Evolutionary conservation across 2,888 invertebrate species (phyloP).

Genomic region (Drosophila algonquin): DNA sequence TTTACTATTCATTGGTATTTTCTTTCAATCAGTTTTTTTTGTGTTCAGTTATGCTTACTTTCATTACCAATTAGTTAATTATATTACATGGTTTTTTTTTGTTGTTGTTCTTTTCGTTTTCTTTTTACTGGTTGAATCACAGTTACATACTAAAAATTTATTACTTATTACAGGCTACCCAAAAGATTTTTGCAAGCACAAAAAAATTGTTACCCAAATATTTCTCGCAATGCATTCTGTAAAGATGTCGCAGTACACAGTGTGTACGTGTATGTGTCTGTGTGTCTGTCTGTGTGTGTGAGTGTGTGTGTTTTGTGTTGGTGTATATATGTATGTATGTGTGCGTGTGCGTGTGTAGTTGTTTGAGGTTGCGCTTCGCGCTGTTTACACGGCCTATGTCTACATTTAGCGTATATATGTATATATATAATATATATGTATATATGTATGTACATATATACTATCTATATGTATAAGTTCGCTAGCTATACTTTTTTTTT

Average conservation of each 20-base stretch:
- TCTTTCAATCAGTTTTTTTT: constrained; percentile 38
- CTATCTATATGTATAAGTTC: constrained; percentile 39
- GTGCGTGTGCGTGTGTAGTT: constrained; percentile 34
- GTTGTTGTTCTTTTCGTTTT: constrained; percentile 30
- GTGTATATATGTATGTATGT: constrained; percentile 24
- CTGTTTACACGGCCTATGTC: constrained; percentile 80
- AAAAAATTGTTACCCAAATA: constrained; percentile 59
- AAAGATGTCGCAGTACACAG: constrained; percentile 59
- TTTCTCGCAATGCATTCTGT: constrained; percentile 70
- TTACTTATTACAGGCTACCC: constrained; percentile 72
- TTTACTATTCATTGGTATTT: constrained; percentile 55
- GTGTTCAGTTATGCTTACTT: constrained; percentile 40
- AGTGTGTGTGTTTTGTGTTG: constrained; percentile 16
- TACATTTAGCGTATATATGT: constrained; percentile 71
- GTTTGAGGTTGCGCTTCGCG: constrained; percentile 72
- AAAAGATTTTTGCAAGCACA: constrained; percentile 58
- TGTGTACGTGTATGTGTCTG: constrained; percentile 21
- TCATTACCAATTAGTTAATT: constrained; percentile 72
- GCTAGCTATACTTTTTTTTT: constrained; percentile 49
- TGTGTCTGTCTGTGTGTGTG: constrained; percentile 7
- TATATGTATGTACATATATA: constrained; percentile 10
- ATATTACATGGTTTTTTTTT: constrained; percentile 69
- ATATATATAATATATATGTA: constrained; percentile 32
- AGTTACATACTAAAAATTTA: constrained; percentile 79
- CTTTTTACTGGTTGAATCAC: constrained; percentile 65